These are phyloP conservation scores for Pterocles burchelli DNA, from an alignment of 2,113 vertebrate species.

Conservation along the genomic window DNA sequence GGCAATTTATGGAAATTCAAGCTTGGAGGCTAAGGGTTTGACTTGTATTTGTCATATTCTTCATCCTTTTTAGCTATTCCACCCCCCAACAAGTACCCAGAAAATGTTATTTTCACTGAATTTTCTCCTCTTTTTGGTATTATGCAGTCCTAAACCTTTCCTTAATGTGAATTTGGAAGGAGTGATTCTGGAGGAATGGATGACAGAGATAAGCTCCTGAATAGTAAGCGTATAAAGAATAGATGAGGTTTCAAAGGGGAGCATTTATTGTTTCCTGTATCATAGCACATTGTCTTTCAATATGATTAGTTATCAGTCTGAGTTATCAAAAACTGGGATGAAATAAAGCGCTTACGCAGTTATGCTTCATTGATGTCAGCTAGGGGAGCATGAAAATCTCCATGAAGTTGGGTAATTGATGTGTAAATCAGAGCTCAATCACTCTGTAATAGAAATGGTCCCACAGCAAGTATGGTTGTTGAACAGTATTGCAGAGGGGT, in stretches of 20 bases:
- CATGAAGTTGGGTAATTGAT: conserved; percentile 82
- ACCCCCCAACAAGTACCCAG: not conserved
- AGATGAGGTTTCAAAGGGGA: conserved; percentile 71
- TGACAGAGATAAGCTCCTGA: conserved; percentile 56
- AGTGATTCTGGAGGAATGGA: conserved; percentile 45
- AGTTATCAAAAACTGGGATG: conserved; percentile 75
- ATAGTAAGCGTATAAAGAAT: conserved; percentile 55
- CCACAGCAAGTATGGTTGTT: conserved; percentile 75
- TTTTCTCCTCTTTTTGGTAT: not conserved
- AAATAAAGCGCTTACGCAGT: conserved; percentile 77
- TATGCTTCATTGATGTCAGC: conserved; percentile 78
- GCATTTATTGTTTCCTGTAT: conserved; percentile 74
- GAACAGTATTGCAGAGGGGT: conserved; percentile 61
- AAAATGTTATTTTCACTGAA: not conserved
- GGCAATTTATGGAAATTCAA: conserved; percentile 16
- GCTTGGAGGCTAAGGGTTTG: not conserved
- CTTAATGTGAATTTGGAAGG: not conserved
- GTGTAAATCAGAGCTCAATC: conserved; percentile 82
- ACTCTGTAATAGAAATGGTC: conserved; percentile 80
- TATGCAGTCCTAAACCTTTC: not conserved
- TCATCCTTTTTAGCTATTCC: not conserved
- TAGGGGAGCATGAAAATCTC: conserved; percentile 79
- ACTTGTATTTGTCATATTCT: not conserved
- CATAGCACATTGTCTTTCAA: conserved; percentile 70
- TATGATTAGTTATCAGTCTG: conserved; percentile 78